Evolutionary conservation across 2,797 vertebrate species (phyloP).

Genomic region (Macrochelys suwanniensis): DNA sequence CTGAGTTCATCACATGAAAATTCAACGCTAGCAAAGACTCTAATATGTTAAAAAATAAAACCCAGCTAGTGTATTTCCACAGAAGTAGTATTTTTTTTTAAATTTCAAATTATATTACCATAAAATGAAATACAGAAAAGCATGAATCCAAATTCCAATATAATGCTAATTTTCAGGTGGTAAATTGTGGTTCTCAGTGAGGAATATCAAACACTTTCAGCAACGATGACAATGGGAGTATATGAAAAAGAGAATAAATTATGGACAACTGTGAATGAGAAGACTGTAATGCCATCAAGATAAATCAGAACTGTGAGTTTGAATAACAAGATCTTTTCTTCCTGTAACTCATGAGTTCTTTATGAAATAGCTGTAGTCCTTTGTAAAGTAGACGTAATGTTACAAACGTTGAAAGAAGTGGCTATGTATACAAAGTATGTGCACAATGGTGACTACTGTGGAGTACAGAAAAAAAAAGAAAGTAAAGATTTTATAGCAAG

Average conservation of each 20-base stretch:
- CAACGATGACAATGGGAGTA: not conserved
- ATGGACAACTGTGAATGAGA: slow-evolving; percentile 23
- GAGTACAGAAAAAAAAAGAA: not conserved
- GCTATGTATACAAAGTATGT: not conserved
- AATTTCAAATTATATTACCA: slow-evolving; percentile 18
- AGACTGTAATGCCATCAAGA: slow-evolving; percentile 35
- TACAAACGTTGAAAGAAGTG: not conserved
- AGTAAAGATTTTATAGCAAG: not conserved
- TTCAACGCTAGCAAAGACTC: slow-evolving; percentile 1
- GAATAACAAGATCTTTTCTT: accelerated
- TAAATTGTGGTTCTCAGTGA: slow-evolving; percentile 34
- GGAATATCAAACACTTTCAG: slow-evolving; percentile 46
- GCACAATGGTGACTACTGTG: not conserved
- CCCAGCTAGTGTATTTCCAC: not conserved
- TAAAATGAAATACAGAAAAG: not conserved
- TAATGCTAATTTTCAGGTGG: slow-evolving; percentile 50
- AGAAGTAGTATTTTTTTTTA: not conserved
- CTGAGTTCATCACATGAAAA: not conserved
- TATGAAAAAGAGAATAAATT: not conserved
- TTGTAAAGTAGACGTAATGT: not conserved
- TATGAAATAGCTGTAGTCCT: not conserved
- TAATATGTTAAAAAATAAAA: slow-evolving; percentile 17
- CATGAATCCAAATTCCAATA: not conserved
- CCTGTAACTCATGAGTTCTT: not conserved
- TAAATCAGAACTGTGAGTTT: not conserved